Evolutionary conservation across 2,797 vertebrate species (phyloP), one percentile per base, ranked within the genome.

Genomic region (Mareca strepera): DNA sequence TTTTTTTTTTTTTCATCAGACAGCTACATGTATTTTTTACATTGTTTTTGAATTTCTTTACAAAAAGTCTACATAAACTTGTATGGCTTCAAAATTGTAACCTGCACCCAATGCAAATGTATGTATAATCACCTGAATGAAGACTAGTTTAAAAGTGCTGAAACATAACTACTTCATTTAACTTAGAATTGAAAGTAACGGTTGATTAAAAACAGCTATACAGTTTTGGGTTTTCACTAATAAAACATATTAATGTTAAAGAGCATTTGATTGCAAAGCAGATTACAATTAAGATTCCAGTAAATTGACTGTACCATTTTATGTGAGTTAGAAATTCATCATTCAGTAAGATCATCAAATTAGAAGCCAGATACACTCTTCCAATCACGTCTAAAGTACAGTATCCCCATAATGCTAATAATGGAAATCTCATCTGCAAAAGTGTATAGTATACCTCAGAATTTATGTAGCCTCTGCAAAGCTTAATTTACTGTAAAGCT

Each of bases 71-170:
- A 90, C 94, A 97, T 96, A 97, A 98, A 98, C 86, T 96, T 90
- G 92, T 96, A 98, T 98, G 98, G 98, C 97, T 98, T 98, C 97
- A 96, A 97, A 98, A 97, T 96, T 98, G 96, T 97, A 98, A 98
- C 96, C 96, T 98, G 96, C 95, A 97, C 91, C 92, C 90, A 96
- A 93, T 94, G 90, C 74, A 93, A 97, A 97, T 96, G 53, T 93
- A 95, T 94, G 66, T 96, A 86, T 95, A 75, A 96, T 97, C 89
- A 97, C 88, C 93, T 96, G 92, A 96, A 96, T 88, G 91, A 97
- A 97, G 88, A 86, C 83, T 97, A 94, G 87, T 92, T 97, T 92
- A 93, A 98, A 98, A 98, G 97, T 98, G 97, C 97, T 97, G 95
- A 96, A 96, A 96, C 56, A 88, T 90, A 97, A 96, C 91, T 94